phyloP scores from a whole-genome alignment of 1,140 invertebrate species.

The Helicoverpa armigera region DNA sequence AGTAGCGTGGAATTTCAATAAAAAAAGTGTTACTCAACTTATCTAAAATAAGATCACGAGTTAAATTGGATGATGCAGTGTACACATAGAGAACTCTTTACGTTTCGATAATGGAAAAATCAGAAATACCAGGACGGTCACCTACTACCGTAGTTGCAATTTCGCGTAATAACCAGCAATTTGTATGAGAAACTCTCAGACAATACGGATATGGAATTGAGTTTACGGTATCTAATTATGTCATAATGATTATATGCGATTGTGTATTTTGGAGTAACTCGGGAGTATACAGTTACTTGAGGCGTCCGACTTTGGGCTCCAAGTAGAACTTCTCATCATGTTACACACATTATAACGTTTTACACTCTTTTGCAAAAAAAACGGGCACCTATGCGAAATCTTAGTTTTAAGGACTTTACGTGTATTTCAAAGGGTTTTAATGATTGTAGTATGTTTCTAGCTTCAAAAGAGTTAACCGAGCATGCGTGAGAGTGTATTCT shows the following conservation, averaged over 20 bases:
- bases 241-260: constrained; percentile 55
- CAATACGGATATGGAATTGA: constrained; percentile 72
- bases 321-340: background rate
- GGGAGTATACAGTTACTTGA: constrained; percentile 33
- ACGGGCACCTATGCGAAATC: no score
- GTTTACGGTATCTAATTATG: constrained; percentile 73
- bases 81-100: constrained; percentile 18
- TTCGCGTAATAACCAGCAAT: constrained; percentile 71
- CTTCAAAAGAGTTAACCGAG: no score
- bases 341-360: constrained; percentile 16
- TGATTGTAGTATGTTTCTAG: no score
- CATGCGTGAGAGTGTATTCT: no score
- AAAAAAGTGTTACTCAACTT: background rate
- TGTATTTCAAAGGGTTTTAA: no score
- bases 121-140: constrained; percentile 59
- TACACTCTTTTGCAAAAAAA: no score
- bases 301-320: background rate
- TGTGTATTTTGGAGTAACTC: constrained; percentile 47
- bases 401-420: no score
- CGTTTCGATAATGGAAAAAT: constrained; percentile 35
- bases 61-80: constrained; percentile 15
- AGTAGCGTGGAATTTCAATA: background rate
- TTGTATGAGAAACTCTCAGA: constrained; percentile 67
- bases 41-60: constrained; percentile 7
- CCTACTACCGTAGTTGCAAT: constrained; percentile 63